phyloP scores from a whole-genome alignment of 53 echinoderm and acorn worm species.

The Paracentrotus lividus region DNA sequence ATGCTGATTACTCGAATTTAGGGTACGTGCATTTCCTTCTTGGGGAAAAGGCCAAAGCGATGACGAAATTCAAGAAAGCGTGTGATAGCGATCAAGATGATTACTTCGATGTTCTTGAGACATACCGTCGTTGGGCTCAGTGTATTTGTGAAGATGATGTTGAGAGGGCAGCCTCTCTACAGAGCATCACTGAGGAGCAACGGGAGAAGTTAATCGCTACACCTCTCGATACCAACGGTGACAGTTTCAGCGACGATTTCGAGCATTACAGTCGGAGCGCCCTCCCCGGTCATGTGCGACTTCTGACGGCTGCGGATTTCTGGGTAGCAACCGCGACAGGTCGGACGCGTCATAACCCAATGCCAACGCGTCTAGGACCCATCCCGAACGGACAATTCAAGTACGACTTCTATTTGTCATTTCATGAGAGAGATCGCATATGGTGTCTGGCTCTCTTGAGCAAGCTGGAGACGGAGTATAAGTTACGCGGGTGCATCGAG shows the following conservation, averaged over 20 bases:
- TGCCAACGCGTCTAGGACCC: background rate
- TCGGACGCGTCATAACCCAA: conserved; percentile 25
- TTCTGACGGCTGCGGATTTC: conserved; percentile 77
- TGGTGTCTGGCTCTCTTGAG: conserved; percentile 84
- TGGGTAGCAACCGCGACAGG: conserved; percentile 76
- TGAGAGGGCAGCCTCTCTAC: conserved; percentile 41
- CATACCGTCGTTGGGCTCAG: conserved; percentile 83
- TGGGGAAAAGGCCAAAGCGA: conserved; percentile 70
- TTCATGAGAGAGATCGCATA: conserved; percentile 74
- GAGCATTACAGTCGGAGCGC: conserved; percentile 74
- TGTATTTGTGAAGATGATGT: conserved; percentile 71
- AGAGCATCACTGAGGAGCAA: conserved; percentile 49
- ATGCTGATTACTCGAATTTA: conserved; percentile 90
- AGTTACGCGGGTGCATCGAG: conserved; percentile 72
- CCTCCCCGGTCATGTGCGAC: conserved; percentile 77
- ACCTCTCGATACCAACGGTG: conserved; percentile 73
- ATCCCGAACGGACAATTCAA: conserved; percentile 26
- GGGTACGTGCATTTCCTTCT: conserved; percentile 79
- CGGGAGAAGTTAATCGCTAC: conserved; percentile 53
- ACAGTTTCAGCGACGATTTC: conserved; percentile 82
- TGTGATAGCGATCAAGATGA: conserved; percentile 80
- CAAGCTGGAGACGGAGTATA: conserved; percentile 78
- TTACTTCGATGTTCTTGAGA: conserved; percentile 83
- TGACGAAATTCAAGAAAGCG: conserved; percentile 76
- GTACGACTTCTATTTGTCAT: conserved; percentile 84